These are phyloP conservation scores for Meteorus cinctellus DNA, from an alignment of 2,888 invertebrate genomes.

Conservation along the genomic window DNA sequence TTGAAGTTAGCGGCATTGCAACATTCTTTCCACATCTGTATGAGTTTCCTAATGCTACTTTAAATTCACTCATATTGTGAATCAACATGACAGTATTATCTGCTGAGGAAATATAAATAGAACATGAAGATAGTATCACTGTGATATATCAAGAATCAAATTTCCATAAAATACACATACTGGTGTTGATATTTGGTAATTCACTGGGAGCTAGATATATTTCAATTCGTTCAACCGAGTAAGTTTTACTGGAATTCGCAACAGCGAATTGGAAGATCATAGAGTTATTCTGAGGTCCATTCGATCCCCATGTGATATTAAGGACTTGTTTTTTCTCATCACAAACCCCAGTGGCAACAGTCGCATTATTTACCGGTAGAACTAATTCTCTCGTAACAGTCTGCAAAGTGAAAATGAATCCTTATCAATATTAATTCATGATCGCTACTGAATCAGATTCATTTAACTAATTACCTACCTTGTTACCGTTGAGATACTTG, in stretches of 20 bases:
- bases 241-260: constrained; percentile 66
- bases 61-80: constrained; percentile 76
- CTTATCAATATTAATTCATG: constrained; percentile 6
- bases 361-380: constrained; percentile 73
- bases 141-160: not conserved
- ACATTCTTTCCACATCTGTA: constrained; percentile 80
- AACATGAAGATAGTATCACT: constrained; percentile 7
- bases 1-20: constrained; percentile 77
- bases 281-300: constrained; percentile 54
- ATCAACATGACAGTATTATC: constrained; percentile 72
- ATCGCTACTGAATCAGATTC: constrained; percentile 11
- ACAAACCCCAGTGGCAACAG: constrained; percentile 72
- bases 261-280: constrained; percentile 73
- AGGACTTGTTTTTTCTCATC: constrained; percentile 66
- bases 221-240: constrained; percentile 60
- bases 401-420: constrained; percentile 57
- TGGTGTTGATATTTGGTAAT: constrained; percentile 66
- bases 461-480: constrained; percentile 55
- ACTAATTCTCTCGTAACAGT: constrained; percentile 65
- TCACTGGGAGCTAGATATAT: constrained; percentile 61
- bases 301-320: constrained; percentile 71
- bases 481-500: constrained; percentile 73
- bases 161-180: constrained; percentile 52
- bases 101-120: constrained; percentile 49
- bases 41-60: constrained; percentile 79